Evolutionary conservation across 2,888 invertebrate genomes (phyloP).

Genomic region (Apodemia duryi): DNA sequence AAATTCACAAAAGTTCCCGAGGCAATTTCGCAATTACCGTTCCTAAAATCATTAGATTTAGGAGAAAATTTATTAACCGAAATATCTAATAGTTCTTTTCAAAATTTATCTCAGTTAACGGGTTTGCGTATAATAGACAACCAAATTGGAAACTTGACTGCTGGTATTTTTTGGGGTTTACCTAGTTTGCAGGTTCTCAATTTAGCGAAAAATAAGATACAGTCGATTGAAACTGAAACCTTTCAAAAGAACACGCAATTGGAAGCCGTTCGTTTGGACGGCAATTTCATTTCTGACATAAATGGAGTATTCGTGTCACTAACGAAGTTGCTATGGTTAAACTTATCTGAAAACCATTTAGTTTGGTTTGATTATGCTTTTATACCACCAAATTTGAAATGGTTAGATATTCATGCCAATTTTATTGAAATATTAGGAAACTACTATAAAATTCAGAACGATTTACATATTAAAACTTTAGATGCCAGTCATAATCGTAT

Average conservation of each 20-base stretch:
- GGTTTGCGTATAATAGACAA: slow-evolving; percentile 94
- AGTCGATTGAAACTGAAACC: slow-evolving; percentile 89
- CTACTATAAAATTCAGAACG: slow-evolving; percentile 91
- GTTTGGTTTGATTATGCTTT: slow-evolving; percentile 96
- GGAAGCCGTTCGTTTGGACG: slow-evolving; percentile 92
- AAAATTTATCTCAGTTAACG: slow-evolving; percentile 90
- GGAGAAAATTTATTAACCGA: slow-evolving; percentile 93
- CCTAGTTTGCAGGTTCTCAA: slow-evolving; percentile 91
- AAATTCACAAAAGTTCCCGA: slow-evolving; percentile 90
- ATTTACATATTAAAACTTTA: slow-evolving; percentile 88
- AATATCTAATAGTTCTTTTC: slow-evolving; percentile 90
- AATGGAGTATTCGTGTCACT: slow-evolving; percentile 93
- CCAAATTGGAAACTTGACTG: slow-evolving; percentile 91
- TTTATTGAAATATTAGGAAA: slow-evolving; percentile 92
- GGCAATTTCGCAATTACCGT: slow-evolving; percentile 88
- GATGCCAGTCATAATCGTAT: slow-evolving; percentile 95
- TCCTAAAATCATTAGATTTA: slow-evolving; percentile 92
- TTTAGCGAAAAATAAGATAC: slow-evolving; percentile 93
- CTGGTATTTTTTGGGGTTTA: slow-evolving; percentile 91
- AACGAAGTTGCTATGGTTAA: slow-evolving; percentile 90
- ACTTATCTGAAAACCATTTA: slow-evolving; percentile 93
- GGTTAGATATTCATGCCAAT: slow-evolving; percentile 94
- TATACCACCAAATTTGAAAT: slow-evolving; percentile 91
- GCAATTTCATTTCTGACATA: slow-evolving; percentile 92
- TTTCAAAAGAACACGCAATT: slow-evolving; percentile 91